Evolutionary conservation across 2,888 invertebrate species (phyloP).

Genomic region (Dione juno): DNA sequence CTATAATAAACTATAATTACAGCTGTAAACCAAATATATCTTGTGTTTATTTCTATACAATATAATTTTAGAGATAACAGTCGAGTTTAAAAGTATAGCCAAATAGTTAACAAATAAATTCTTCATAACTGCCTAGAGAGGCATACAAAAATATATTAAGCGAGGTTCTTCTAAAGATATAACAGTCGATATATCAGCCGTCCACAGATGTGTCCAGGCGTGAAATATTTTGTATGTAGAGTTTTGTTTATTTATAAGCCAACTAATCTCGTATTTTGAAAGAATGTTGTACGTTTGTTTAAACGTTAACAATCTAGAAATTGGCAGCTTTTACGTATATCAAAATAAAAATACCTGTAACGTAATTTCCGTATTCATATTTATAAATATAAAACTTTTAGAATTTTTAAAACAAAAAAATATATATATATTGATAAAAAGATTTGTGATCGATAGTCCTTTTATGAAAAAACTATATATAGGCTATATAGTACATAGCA

Average conservation of each 20-base stretch:
- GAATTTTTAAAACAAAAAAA: too few species aligned
- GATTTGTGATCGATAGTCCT: too few species aligned
- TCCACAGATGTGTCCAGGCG: background rate
- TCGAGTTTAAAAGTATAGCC: too few species aligned
- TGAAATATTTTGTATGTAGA: background rate
- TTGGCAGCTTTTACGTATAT: background rate
- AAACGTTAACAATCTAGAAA: constrained; percentile 1
- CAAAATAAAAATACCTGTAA: constrained; percentile 14
- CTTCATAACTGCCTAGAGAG: background rate
- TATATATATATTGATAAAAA: too few species aligned
- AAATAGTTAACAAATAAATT: background rate
- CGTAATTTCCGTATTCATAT: background rate
- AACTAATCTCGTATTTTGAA: background rate
- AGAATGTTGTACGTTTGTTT: background rate
- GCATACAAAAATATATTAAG: background rate
- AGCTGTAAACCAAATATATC: too few species aligned
- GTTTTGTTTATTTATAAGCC: constrained; percentile 20
- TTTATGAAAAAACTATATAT: too few species aligned
- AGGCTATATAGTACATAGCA: too few species aligned
- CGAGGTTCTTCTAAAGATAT: background rate
- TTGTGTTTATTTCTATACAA: too few species aligned
- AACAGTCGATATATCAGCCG: constrained; percentile 31
- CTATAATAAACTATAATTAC: background rate
- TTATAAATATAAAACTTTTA: too few species aligned
- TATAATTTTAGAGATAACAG: too few species aligned